Evolutionary conservation across 2,797 vertebrate species (phyloP).

Genomic region (Pseudomugil gertrudae): DNA sequence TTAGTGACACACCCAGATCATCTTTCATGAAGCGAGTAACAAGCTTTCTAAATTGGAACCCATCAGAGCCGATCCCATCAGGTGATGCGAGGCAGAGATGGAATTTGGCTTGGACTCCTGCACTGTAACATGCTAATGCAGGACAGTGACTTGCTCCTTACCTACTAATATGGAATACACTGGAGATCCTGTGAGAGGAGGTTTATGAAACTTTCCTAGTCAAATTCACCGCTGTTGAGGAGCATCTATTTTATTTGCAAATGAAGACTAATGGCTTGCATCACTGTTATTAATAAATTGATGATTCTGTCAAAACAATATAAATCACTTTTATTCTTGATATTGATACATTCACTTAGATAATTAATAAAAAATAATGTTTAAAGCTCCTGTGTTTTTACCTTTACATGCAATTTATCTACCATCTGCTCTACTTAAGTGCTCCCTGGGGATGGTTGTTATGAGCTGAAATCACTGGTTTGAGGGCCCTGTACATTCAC

Average conservation of each 20-base stretch:
- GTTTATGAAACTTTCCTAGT: conserved; percentile 40
- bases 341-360: conserved; percentile 83
- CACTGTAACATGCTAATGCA: conserved; percentile 75
- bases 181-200: conserved; percentile 57
- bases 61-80: conserved; percentile 69
- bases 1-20: conserved; percentile 43
- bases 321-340: conserved; percentile 64
- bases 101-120: conserved; percentile 73
- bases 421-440: conserved; percentile 97
- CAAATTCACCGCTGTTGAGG: conserved; percentile 24
- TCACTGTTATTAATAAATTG: conserved; percentile 75
- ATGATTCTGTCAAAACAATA: conserved; percentile 76
- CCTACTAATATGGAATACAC: conserved; percentile 63
- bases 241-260: conserved; percentile 54
- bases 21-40: conserved; percentile 71
- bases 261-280: conserved; percentile 75
- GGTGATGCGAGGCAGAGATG: conserved; percentile 63
- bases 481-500: conserved; percentile 63
- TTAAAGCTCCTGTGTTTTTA: conserved; percentile 93
- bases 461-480: conserved; percentile 97
- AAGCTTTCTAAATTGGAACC: conserved; percentile 55
- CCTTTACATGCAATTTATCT: conserved; percentile 96
- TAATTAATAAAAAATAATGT: conserved; percentile 98
- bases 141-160: conserved; percentile 77
- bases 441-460: conserved; percentile 90